Conservation (phyloP, 1,140 invertebrate species). For the Helicoverpa armigera region DNA sequence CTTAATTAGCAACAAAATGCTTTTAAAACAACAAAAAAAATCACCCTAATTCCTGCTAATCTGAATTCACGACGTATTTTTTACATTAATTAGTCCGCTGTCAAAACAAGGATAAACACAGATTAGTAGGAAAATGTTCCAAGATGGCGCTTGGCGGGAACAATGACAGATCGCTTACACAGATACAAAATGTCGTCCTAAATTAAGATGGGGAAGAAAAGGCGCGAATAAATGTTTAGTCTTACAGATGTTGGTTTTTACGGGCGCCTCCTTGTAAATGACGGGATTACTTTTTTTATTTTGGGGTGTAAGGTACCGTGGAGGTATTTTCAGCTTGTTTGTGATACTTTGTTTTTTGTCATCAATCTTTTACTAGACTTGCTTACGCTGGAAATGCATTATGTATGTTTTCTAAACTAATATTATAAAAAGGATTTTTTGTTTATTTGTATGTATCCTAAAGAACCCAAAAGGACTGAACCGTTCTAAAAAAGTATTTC, state of each 20-base stretch:
- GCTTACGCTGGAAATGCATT: background rate
- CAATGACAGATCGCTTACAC: constrained; percentile 83
- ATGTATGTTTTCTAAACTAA: too few species aligned
- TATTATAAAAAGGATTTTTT: too few species aligned
- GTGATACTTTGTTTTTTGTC: background rate
- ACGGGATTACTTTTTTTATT: constrained; percentile 19
- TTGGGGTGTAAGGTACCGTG: constrained; percentile 16
- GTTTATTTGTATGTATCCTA: too few species aligned
- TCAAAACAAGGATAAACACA: constrained; percentile 62
- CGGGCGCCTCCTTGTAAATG: constrained; percentile 32
- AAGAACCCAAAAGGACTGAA: too few species aligned
- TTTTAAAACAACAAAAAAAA: constrained; percentile 26
- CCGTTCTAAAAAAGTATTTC: too few species aligned
- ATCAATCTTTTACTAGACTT: constrained; percentile 8
- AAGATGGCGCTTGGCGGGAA: constrained; percentile 60
- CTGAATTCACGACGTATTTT: constrained; percentile 33
- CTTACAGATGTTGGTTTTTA: constrained; percentile 44
- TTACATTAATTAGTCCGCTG: constrained; percentile 69
- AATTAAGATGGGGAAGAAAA: constrained; percentile 72
- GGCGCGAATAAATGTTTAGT: constrained; percentile 54
- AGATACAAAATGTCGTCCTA: constrained; percentile 74
- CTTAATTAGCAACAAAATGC: constrained; percentile 42
- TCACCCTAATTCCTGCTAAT: constrained; percentile 39
- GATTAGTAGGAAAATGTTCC: constrained; percentile 47
- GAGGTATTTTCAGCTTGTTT: too few species aligned